phyloP scores from a whole-genome alignment of 2,888 invertebrate genomes.

The Fragum sueziense region DNA sequence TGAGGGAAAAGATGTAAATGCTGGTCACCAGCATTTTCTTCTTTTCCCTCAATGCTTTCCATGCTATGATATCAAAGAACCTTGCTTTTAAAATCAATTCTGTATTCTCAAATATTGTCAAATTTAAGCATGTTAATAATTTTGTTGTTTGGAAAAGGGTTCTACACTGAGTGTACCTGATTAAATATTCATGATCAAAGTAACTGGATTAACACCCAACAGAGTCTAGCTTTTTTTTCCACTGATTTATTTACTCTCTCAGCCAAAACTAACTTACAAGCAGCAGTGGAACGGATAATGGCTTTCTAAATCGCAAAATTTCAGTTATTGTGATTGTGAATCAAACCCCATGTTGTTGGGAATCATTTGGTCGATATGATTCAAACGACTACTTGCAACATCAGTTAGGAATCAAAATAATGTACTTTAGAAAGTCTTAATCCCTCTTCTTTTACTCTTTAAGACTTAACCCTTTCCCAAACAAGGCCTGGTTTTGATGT shows the following conservation, averaged over 20 bases:
- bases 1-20: neutral
- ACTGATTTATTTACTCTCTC: conserved; percentile 1
- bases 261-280: neutral
- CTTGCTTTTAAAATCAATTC: neutral
- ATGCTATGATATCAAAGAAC: neutral
- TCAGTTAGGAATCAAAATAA: too few species aligned
- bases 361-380: too few species aligned
- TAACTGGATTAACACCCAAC: conserved; percentile 2
- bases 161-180: neutral
- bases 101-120: neutral
- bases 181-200: conserved; percentile 12
- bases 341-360: too few species aligned
- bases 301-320: too few species aligned
- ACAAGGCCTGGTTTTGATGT: too few species aligned
- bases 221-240: neutral
- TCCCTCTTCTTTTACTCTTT: too few species aligned
- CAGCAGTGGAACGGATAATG: too few species aligned
- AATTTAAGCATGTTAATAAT: neutral
- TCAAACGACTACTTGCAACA: too few species aligned
- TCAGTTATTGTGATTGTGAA: too few species aligned
- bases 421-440: too few species aligned
- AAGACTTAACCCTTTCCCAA: too few species aligned
- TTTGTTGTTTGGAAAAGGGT: neutral
- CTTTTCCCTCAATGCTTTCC: neutral
- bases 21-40: neutral